Conservation (phyloP, 2,797 vertebrate species). For the Odontamblyopus rebecca region DNA sequence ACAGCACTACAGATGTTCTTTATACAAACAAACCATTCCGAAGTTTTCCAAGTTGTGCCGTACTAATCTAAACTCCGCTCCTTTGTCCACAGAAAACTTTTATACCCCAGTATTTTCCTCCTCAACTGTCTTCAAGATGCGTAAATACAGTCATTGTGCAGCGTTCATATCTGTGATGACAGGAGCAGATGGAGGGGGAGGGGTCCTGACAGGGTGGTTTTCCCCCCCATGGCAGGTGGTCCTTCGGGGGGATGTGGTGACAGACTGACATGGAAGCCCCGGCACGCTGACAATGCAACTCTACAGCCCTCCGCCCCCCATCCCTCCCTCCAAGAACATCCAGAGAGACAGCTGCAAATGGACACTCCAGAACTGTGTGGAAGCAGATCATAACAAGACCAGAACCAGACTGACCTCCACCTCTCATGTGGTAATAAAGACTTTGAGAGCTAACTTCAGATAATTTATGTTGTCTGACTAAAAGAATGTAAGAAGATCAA, state of each 20-base stretch:
- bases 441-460: too few relatives aligned
- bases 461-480: too few relatives aligned
- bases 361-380: not conserved
- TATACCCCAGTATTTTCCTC: not conserved
- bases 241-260: slow-evolving; percentile 22
- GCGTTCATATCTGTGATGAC: slow-evolving; percentile 27
- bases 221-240: slow-evolving; percentile 43
- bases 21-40: not conserved
- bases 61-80: not conserved
- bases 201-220: not conserved
- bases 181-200: slow-evolving; percentile 19
- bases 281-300: slow-evolving; percentile 28
- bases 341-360: slow-evolving; percentile 14
- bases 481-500: too few relatives aligned
- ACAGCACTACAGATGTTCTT: not conserved
- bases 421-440: too few relatives aligned
- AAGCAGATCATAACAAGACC: not conserved
- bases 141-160: slow-evolving; percentile 17
- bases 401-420: not conserved
- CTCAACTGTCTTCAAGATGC: not conserved
- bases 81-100: not conserved
- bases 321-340: not conserved
- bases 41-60: not conserved
- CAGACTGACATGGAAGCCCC: slow-evolving; percentile 27
- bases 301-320: slow-evolving; percentile 1